Evolutionary conservation across 2,113 vertebrate genomes (phyloP).

Genomic region (Paradoxurus hermaphroditus): DNA sequence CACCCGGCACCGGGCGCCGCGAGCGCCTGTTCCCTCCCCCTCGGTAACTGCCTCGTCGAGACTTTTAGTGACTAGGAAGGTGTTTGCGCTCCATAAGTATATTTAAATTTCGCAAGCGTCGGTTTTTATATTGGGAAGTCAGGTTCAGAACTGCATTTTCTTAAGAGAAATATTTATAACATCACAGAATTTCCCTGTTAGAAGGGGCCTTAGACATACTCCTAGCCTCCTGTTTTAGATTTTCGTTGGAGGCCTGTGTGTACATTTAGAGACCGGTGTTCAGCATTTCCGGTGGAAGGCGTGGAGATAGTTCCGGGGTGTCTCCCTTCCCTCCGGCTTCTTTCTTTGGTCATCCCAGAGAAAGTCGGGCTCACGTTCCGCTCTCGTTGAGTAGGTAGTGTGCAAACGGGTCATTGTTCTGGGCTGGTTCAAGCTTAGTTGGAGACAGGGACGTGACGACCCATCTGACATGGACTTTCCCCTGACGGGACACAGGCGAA

Average conservation of each 20-base stretch:
- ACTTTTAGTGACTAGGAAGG: neutral
- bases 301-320: neutral
- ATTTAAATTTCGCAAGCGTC: neutral
- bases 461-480: neutral
- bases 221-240: neutral
- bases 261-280: neutral
- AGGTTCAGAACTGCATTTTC: neutral
- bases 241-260: neutral
- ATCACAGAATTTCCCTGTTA: neutral
- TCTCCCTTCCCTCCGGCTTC: neutral
- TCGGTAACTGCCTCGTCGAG: neutral
- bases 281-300: neutral
- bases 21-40: neutral
- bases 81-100: neutral
- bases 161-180: neutral
- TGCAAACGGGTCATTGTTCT: neutral
- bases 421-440: neutral
- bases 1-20: fast-evolving
- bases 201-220: neutral
- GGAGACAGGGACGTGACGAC: neutral
- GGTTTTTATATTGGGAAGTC: neutral
- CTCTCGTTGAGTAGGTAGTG: neutral
- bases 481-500: fast-evolving
- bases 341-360: neutral
- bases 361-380: neutral